These are phyloP conservation scores for Altica lythri DNA, from an alignment of 2,888 invertebrate species.

Conservation along the genomic window DNA sequence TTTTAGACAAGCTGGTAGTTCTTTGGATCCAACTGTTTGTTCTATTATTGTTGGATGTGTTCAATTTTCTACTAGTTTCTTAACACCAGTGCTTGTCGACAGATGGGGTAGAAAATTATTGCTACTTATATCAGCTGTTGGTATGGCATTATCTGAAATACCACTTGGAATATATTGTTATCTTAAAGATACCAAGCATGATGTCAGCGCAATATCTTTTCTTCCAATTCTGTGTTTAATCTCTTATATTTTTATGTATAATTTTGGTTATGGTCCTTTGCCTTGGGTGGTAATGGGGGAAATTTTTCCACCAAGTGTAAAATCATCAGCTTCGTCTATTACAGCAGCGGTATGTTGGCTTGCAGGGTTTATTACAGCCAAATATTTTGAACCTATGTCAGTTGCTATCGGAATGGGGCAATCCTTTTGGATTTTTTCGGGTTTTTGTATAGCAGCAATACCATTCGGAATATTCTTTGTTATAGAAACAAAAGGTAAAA, in stretches of 20 bases:
- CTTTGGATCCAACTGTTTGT: conserved; percentile 62
- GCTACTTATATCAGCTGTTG: conserved; percentile 70
- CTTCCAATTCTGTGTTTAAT: conserved; percentile 73
- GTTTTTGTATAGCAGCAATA: conserved; percentile 34
- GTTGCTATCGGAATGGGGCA: conserved; percentile 37
- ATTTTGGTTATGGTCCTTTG: conserved; percentile 72
- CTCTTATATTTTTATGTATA: conserved; percentile 73
- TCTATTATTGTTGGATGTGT: conserved; percentile 80
- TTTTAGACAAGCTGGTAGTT: conserved; percentile 69
- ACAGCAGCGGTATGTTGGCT: conserved; percentile 35
- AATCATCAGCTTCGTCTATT: conserved; percentile 69
- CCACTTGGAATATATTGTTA: conserved; percentile 65
- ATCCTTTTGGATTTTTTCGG: conserved; percentile 41
- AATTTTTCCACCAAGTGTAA: conserved; percentile 71
- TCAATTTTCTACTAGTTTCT: conserved; percentile 73
- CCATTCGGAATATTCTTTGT: conserved; percentile 38
- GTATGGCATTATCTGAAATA: conserved; percentile 60
- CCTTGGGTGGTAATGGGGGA: conserved; percentile 85
- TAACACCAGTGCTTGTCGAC: conserved; percentile 78
- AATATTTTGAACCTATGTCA: conserved; percentile 40
- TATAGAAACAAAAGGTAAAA: conserved; percentile 45
- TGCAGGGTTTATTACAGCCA: conserved; percentile 38
- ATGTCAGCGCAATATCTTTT: conserved; percentile 61
- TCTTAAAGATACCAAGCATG: conserved; percentile 54
- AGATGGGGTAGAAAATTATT: conserved; percentile 74